phyloP scores from a whole-genome alignment of 2,888 invertebrate genomes.

The Exocentrus adspersus region DNA sequence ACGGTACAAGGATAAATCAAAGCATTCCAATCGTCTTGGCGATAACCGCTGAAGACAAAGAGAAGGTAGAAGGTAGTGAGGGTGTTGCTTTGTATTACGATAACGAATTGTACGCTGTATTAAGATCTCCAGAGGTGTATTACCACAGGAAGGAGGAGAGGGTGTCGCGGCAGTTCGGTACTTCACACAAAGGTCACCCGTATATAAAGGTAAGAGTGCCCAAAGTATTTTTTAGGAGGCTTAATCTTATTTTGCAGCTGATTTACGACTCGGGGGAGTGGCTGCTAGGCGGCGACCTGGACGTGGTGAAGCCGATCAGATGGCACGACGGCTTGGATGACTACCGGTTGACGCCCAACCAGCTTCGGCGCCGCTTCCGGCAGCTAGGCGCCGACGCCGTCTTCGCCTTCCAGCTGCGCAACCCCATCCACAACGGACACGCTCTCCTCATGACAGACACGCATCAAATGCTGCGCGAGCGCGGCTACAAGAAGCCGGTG shows the following conservation, averaged over 20 bases:
- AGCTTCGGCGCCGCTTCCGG: slow-evolving; percentile 81
- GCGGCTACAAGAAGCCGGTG: slow-evolving; percentile 88
- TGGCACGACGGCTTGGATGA: slow-evolving; percentile 96
- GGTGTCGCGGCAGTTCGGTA: slow-evolving; percentile 90
- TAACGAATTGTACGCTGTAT: slow-evolving; percentile 76
- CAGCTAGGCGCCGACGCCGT: slow-evolving; percentile 90
- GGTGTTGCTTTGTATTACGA: slow-evolving; percentile 74
- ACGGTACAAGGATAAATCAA: slow-evolving; percentile 82
- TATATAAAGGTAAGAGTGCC: slow-evolving; percentile 77
- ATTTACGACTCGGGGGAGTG: slow-evolving; percentile 93
- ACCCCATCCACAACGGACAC: slow-evolving; percentile 98
- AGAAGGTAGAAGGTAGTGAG: slow-evolving; percentile 71
- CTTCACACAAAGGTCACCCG: slow-evolving; percentile 84
- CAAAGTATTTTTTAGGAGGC: neutral
- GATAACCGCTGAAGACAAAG: slow-evolving; percentile 75
- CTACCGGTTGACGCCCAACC: slow-evolving; percentile 91
- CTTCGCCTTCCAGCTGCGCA: slow-evolving; percentile 95
- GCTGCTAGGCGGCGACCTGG: slow-evolving; percentile 91
- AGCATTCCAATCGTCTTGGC: slow-evolving; percentile 94
- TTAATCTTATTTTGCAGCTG: slow-evolving; percentile 64
- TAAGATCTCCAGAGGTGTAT: slow-evolving; percentile 89
- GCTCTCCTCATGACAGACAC: slow-evolving; percentile 96
- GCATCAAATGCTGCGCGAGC: slow-evolving; percentile 70
- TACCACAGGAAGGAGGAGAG: slow-evolving; percentile 93
- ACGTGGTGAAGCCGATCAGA: slow-evolving; percentile 84